Conservation (phyloP, 2,797 vertebrate genomes). For the Typhlichthys subterraneus region DNA sequence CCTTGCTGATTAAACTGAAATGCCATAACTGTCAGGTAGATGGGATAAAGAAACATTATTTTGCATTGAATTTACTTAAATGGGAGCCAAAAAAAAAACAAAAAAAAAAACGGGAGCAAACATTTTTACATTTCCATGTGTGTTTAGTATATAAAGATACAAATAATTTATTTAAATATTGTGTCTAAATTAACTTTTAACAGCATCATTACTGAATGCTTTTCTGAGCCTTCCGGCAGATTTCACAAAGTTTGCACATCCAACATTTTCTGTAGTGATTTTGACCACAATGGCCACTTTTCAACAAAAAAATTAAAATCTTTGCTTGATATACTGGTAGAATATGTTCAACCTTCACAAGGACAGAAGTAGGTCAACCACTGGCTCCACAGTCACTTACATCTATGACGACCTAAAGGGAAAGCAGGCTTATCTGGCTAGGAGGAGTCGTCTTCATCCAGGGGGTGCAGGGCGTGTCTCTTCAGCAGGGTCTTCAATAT, state of each 20-base stretch:
- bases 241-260: neutral
- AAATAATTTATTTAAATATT: no score
- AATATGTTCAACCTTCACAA: constrained; percentile 22
- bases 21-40: no score
- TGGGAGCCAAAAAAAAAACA: no score
- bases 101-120: no score
- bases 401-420: constrained; percentile 22
- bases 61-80: no score
- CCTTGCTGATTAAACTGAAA: no score
- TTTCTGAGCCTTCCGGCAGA: neutral
- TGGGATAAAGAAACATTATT: no score
- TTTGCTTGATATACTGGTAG: constrained; percentile 13
- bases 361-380: constrained; percentile 19
- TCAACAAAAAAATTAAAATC: no score
- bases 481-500: constrained; percentile 75
- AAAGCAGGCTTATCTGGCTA: constrained; percentile 37
- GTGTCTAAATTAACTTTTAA: neutral
- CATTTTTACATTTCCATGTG: no score
- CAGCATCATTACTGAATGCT: neutral
- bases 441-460: constrained; percentile 78
- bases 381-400: constrained; percentile 16
- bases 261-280: neutral
- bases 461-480: constrained; percentile 73
- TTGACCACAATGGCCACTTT: neutral
- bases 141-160: no score